Percentiles rank a stretch among this genome's conserved stretches.
These are phyloP conservation scores for Lasioglossum zephyrum DNA, from an alignment of 2,888 invertebrate genomes.

Conservation along the genomic window DNA sequence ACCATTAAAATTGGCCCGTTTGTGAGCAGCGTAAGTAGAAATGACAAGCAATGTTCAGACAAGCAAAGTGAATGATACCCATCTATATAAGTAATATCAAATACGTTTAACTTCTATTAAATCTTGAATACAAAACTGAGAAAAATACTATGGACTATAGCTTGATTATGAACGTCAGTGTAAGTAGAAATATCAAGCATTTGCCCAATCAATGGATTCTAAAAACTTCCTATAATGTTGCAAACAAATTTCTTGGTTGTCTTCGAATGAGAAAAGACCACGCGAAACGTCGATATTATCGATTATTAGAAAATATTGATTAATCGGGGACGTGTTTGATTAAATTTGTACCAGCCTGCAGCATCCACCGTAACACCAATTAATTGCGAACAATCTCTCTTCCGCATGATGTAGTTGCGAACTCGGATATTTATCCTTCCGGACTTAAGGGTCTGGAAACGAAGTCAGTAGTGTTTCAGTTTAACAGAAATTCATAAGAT, in stretches of 20 bases:
- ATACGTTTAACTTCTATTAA: not conserved
- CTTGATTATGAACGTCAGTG: not conserved
- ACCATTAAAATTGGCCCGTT: not conserved
- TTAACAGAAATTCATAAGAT: not conserved
- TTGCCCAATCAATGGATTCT: not conserved
- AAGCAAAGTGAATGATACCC: not conserved
- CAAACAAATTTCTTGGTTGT: not conserved
- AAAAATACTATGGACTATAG: not conserved
- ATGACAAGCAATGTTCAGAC: not conserved
- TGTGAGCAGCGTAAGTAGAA: not conserved
- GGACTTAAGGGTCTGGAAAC: conserved; percentile 10
- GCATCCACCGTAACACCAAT: conserved; percentile 17
- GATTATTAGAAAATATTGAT: not conserved
- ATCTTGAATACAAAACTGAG: not conserved
- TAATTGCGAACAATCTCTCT: conserved; percentile 22
- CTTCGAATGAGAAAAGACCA: not conserved
- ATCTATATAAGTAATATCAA: not conserved
- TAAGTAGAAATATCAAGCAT: not conserved
- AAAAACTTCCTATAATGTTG: not conserved
- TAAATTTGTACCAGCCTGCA: not conserved
- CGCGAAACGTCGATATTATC: not conserved
- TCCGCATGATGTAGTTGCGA: conserved; percentile 27
- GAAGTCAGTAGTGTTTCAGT: not conserved
- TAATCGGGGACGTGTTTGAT: conserved; percentile 12
- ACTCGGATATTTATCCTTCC: conserved; percentile 21